phyloP scores from a whole-genome alignment of 2,888 invertebrate species.

The Kryphioiulus occultus region DNA sequence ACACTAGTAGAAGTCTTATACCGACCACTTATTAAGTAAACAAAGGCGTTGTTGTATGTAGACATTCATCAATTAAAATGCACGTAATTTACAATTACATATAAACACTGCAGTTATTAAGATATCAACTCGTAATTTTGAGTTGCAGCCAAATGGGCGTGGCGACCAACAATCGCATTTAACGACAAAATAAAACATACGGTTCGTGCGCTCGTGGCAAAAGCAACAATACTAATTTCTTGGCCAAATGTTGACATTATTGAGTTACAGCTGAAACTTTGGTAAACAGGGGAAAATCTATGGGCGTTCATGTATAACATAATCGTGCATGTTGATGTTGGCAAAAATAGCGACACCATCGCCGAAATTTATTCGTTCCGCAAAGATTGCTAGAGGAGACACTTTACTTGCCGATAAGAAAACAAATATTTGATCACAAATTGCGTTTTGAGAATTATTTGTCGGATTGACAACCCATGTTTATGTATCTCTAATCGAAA shows the following conservation, averaged over 20 bases:
- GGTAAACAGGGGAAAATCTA: background rate
- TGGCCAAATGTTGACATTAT: constrained; percentile 17
- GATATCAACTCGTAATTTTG: background rate
- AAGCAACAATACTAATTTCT: constrained; percentile 17
- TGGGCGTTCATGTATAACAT: background rate
- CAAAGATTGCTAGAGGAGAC: background rate
- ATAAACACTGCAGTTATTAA: background rate
- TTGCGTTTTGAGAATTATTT: background rate
- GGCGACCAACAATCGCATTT: background rate
- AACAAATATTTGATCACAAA: constrained; percentile 1
- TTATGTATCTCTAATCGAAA: background rate
- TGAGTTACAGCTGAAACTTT: background rate
- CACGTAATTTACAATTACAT: background rate
- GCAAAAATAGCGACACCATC: background rate
- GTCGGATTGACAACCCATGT: background rate
- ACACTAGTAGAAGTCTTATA: too few relatives aligned
- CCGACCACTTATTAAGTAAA: background rate
- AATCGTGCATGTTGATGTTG: background rate
- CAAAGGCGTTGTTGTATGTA: background rate
- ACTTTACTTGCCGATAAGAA: background rate
- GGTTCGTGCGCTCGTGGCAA: background rate
- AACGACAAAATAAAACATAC: background rate
- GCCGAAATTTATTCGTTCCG: background rate
- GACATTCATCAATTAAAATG: background rate
- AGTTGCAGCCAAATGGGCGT: background rate